A percentile compares a stretch with the other conserved stretches of the same genome.
phyloP scores from a whole-genome alignment of 2,888 invertebrate species.

The Drosophila dives region DNA sequence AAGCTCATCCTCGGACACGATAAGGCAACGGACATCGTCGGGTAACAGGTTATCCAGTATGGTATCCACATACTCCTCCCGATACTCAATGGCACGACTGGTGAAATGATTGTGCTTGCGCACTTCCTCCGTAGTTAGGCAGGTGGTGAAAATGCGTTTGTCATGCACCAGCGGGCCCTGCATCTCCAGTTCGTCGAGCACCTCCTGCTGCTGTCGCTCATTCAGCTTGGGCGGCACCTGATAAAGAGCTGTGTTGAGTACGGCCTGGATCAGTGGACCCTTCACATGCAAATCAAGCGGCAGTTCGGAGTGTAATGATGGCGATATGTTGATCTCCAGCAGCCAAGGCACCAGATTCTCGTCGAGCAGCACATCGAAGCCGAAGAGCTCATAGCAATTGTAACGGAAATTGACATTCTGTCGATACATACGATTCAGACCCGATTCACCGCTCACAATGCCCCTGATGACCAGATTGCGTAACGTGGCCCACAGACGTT shows the following conservation, averaged over 20 bases:
- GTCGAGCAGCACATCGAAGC: constrained; percentile 97
- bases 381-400: constrained; percentile 97
- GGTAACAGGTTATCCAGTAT: constrained; percentile 94
- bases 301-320: constrained; percentile 94
- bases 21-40: constrained; percentile 94
- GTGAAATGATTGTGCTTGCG: constrained; percentile 86
- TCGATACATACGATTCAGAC: constrained; percentile 90
- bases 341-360: constrained; percentile 97
- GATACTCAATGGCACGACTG: constrained; percentile 81
- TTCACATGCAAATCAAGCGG: constrained; percentile 96
- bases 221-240: constrained; percentile 86
- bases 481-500: constrained; percentile 92
- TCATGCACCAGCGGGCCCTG: constrained; percentile 88
- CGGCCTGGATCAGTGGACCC: constrained; percentile 94
- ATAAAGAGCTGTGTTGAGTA: constrained; percentile 97
- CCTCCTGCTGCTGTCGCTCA: constrained; percentile 82
- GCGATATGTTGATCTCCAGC: constrained; percentile 96
- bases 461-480: constrained; percentile 97
- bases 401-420: constrained; percentile 92
- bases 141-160: constrained; percentile 89
- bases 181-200: constrained; percentile 81
- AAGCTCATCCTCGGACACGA: constrained; percentile 95
- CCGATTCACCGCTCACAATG: constrained; percentile 93
- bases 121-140: constrained; percentile 89
- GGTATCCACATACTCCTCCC: constrained; percentile 87